Base-by-base conservation (phyloP, 2,888 invertebrate species). In the Epinotia brunnichana region DNA sequence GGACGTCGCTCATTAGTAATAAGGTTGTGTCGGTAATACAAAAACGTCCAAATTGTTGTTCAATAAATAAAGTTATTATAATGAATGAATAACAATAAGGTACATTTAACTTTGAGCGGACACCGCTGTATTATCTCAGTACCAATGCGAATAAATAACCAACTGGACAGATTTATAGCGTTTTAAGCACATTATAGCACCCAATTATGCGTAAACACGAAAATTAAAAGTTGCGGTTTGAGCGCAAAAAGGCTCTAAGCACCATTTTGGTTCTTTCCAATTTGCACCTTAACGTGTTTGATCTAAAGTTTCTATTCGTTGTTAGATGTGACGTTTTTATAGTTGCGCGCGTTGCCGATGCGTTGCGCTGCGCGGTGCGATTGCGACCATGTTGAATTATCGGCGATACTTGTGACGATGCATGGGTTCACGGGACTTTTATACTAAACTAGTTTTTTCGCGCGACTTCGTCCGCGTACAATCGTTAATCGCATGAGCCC, bases 201-300 rank as follows among this genome's bases (percentile, higher is more conserved):
- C 80, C 82, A 83, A 85, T 85, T 85, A 85, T 83, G 84, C 85
- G 85, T 81, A 81, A 84, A 82, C 82, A 85, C 82, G 84, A 80
- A 84, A 84, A 85, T 85, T 85, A 85, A 85, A 85, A 85, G 83
- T 82, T 17, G 9, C 19, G 44, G 24, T 17, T 29, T 29, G 2
- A 44, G 24, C 15, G 17, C 15, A 29, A 15, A 59, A 56, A 66
- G 2, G 24, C 21, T n/a, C 7, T 41, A 41, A 24, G 9, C n/a
- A 15, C 15, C 10, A 24, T 41, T 39, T 24, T 1, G 1, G 2
- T 56, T 41, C 4, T 5, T 41, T 1, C n/a, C 10, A 56, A n/a
- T 13, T 41, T 41, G n/a, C 41, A 21, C 41, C 41, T 39, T 41
- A 2, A 9, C 21, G 1, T 1, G 0, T 7, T 0, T 35, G 3